phyloP scores from a whole-genome alignment of 1,140 invertebrate genomes.

The Ylistrum balloti region DNA sequence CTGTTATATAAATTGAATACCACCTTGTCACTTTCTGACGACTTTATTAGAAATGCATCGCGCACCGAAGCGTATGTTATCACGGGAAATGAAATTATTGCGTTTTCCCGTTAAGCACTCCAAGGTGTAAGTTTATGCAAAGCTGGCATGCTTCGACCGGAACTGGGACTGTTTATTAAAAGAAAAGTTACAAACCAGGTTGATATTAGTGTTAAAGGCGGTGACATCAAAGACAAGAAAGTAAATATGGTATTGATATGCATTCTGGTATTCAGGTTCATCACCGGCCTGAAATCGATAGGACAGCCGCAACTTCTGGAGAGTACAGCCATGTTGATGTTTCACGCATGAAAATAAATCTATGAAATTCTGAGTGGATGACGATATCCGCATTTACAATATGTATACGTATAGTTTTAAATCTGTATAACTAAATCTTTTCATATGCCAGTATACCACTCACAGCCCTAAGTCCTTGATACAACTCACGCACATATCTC shows the following conservation, averaged over 20 bases:
- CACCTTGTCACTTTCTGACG: constrained; percentile 15
- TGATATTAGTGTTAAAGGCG: not conserved
- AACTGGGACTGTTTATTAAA: not conserved
- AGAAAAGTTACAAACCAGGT: not conserved
- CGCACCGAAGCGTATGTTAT: not conserved
- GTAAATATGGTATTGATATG: not conserved
- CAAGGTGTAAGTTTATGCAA: not conserved
- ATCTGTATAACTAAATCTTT: too few species aligned
- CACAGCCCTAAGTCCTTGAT: too few species aligned
- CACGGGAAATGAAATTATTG: not conserved
- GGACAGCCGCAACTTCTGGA: too few species aligned
- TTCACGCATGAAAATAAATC: too few species aligned
- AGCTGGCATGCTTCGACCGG: not conserved
- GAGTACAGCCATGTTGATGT: too few species aligned
- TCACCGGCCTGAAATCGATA: too few species aligned
- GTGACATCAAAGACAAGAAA: not conserved
- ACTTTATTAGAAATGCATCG: not conserved
- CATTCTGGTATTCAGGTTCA: too few species aligned
- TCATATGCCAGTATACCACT: too few species aligned
- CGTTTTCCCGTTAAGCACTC: not conserved
- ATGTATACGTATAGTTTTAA: too few species aligned
- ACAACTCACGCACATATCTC: too few species aligned
- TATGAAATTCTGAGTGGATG: too few species aligned
- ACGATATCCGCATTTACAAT: too few species aligned
- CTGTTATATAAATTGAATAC: not conserved